phyloP scores from a whole-genome alignment of 2,888 invertebrate species.

The Xanthorhoe designata region DNA sequence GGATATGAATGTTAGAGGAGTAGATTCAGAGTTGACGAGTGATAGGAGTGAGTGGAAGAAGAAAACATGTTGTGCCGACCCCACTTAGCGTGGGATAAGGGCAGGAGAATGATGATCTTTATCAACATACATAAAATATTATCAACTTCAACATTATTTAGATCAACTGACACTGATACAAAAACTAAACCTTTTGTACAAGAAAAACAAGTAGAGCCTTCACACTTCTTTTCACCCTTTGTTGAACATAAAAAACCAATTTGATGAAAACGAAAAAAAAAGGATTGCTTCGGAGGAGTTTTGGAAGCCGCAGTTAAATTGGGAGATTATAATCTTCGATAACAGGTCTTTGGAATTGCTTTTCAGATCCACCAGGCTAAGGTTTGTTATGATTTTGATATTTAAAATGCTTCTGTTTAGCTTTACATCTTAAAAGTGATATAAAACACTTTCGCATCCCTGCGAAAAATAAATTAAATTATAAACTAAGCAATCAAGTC shows the following conservation, averaged over 20 bases:
- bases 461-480: too few relatives aligned
- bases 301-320: constrained; percentile 52
- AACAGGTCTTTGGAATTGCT: constrained; percentile 37
- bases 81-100: too few relatives aligned
- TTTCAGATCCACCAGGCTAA: constrained; percentile 20
- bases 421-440: too few relatives aligned
- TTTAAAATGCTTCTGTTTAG: too few relatives aligned
- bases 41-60: too few relatives aligned
- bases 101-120: too few relatives aligned
- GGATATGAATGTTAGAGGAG: too few relatives aligned
- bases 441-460: too few relatives aligned
- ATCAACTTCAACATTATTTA: constrained; percentile 18
- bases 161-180: constrained; percentile 24
- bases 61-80: too few relatives aligned
- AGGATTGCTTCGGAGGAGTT: constrained; percentile 45
- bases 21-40: too few relatives aligned
- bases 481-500: too few relatives aligned
- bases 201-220: constrained; percentile 48
- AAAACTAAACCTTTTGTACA: constrained; percentile 19
- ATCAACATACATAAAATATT: not conserved
- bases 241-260: constrained; percentile 54
- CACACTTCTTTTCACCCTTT: constrained; percentile 66
- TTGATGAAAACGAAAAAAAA: constrained; percentile 46
- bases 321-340: constrained; percentile 51
- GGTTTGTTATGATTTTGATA: constrained; percentile 8